Evolutionary conservation across 1,140 invertebrate species (phyloP).

Genomic region (Lordiphosa mommai): DNA sequence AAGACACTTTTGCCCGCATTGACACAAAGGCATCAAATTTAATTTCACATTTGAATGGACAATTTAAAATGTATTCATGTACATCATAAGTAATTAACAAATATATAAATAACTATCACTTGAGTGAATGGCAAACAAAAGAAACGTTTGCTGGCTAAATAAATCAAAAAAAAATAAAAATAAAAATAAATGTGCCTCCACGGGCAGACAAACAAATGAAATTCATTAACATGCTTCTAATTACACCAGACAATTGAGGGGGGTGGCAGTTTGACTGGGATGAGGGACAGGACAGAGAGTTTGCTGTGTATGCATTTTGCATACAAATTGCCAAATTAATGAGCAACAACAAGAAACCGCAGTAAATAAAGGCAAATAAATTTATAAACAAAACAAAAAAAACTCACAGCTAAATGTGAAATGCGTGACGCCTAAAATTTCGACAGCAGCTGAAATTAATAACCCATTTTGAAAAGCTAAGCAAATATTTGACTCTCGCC

Average conservation of each 20-base stretch:
- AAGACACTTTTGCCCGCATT: conserved; percentile 31
- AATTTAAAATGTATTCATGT: conserved; percentile 45
- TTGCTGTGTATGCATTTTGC: conserved; percentile 67
- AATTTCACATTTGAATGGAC: conserved; percentile 71
- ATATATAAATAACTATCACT: conserved; percentile 72
- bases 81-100: conserved; percentile 69
- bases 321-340: conserved; percentile 77
- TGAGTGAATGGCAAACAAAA: conserved; percentile 36
- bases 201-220: conserved; percentile 63
- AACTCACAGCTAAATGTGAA: no score
- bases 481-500: conserved; percentile 43
- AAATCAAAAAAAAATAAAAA: no score
- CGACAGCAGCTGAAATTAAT: conserved; percentile 20
- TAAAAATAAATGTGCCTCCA: conserved; percentile 20
- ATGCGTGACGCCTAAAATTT: conserved; percentile 10
- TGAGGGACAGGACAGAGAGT: background rate
- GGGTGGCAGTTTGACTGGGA: no score
- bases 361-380: conserved; percentile 47
- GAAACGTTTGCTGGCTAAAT: conserved; percentile 30
- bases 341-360: conserved; percentile 33
- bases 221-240: conserved; percentile 75
- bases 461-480: conserved; percentile 43
- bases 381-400: conserved; percentile 31
- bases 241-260: conserved; percentile 60
- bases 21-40: conserved; percentile 54